Base-by-base conservation (phyloP, 1,140 invertebrate genomes). In the Drosophila rufa region DNA sequence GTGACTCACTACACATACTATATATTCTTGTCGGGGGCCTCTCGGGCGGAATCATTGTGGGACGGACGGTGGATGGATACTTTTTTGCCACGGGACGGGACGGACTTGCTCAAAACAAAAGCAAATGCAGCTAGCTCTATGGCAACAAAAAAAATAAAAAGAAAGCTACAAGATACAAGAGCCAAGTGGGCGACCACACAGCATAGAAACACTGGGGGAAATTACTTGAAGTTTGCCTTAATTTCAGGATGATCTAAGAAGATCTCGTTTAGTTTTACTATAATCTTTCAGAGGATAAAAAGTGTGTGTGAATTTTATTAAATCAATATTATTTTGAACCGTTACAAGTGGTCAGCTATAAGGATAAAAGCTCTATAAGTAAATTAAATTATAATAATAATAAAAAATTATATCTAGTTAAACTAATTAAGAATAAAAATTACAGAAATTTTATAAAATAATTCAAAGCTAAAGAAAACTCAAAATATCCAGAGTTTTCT, bases 181-280 rank as follows among this genome's bases (percentile, higher is more conserved):
- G 64, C 59, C 70, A 89, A 74, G 77, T 80, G 68, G 73, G 78
- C 85, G 85, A 89, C 81, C 86, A 89, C 84, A 89, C 84, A 85
- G 61, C 78, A 50, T 56, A 74, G 77, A 33, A 56, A 30, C 85
- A 89, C 85, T 82, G 48, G 3, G 33, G 56, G 75, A 83, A 75
- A 83, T 25, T 0, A 19, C 5, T 15, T 14, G 4, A 5, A 6
- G 7, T 6, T 15, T 33, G n/a, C 5, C 5, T 17, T 12, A 7
- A 46, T 8, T 25, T 14, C 25, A 22, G 3, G 2, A 1, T 1
- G 46, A 47, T 1, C 12, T 22, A 1, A 0, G 1, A 17, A 6
- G 27, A 19, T 4, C 0, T 33, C 2, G 5, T 3, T 33, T 7
- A 33, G 6, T 14, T 33, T 51, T 33, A 6, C 3, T 2, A 22